A percentile compares a stretch with the other conserved stretches of the same genome.
Conservation (phyloP, 1,140 invertebrate genomes). For the Episyrphus balteatus region DNA sequence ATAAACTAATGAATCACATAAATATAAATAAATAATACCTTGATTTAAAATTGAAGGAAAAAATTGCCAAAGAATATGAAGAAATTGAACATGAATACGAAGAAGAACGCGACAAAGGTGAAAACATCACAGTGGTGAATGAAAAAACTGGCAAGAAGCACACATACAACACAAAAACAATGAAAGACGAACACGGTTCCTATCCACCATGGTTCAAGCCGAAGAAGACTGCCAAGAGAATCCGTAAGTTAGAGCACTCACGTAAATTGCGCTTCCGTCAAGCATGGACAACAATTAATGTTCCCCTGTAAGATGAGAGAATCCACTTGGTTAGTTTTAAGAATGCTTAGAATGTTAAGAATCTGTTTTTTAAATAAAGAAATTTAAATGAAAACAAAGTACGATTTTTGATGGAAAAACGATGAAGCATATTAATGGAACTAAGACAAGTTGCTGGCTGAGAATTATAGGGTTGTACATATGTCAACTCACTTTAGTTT, state of each 20-base stretch:
- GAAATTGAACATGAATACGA: conserved; percentile 21
- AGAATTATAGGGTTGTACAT: too few relatives aligned
- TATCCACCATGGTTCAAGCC: conserved; percentile 52
- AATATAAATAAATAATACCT: not conserved
- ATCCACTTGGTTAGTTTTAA: conserved; percentile 10
- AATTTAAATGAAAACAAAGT: not conserved
- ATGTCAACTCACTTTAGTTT: too few relatives aligned
- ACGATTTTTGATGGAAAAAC: too few relatives aligned
- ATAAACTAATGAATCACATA: not conserved
- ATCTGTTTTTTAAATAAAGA: too few relatives aligned
- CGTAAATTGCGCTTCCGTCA: conserved; percentile 36
- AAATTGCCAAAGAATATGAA: conserved; percentile 27
- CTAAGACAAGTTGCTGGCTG: too few relatives aligned
- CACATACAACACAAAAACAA: conserved; percentile 46
- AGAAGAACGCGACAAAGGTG: conserved; percentile 35
- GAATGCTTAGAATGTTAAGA: too few relatives aligned
- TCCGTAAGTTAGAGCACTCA: conserved; percentile 39
- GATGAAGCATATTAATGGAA: too few relatives aligned
- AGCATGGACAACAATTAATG: conserved; percentile 34
- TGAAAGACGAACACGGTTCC: conserved; percentile 49
- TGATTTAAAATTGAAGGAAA: conserved; percentile 14
- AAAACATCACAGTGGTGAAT: conserved; percentile 32
- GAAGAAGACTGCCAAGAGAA: conserved; percentile 43
- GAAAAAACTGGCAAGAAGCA: conserved; percentile 37
- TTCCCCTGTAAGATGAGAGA: conserved; percentile 19